These are phyloP conservation scores for Chiridota heheva DNA, from an alignment of 35 echinoderm and acorn worm genomes.

Conservation along the genomic window DNA sequence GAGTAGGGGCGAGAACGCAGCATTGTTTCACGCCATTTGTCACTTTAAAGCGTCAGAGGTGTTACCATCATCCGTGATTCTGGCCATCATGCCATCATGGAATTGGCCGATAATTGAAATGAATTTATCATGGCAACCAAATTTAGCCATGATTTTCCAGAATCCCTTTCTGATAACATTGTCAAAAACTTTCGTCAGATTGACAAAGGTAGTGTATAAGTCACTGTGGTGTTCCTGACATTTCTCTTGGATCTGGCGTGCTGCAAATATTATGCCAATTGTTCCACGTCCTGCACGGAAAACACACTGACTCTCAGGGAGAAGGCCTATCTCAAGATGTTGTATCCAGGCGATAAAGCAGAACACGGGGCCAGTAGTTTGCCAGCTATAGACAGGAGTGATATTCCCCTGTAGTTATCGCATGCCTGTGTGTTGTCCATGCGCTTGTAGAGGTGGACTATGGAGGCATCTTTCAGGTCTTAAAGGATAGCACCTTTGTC, in stretches of 20 bases:
- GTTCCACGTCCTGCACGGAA: slow-evolving; percentile 22
- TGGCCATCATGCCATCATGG: not conserved
- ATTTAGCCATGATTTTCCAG: too few relatives aligned
- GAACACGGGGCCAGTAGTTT: not conserved
- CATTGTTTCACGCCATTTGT: too few relatives aligned
- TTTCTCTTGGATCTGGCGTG: slow-evolving; percentile 37
- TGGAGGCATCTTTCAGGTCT: not conserved
- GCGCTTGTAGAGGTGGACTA: not conserved
- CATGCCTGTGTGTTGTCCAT: not conserved
- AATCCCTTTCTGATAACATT: not conserved
- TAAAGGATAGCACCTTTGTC: not conserved
- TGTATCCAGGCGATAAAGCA: not conserved
- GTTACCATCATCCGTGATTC: not conserved
- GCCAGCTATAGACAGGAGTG: not conserved
- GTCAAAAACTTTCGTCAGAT: slow-evolving; percentile 1
- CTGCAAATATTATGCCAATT: slow-evolving; percentile 47
- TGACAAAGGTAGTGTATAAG: not conserved
- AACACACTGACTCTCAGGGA: slow-evolving; percentile 24
- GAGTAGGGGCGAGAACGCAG: too few relatives aligned
- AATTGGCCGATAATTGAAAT: not conserved
- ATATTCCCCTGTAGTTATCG: slow-evolving; percentile 5
- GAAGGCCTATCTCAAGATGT: not conserved
- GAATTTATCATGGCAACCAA: not conserved
- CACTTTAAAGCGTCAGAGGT: not conserved
- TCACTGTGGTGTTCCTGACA: slow-evolving; percentile 37